Conservation (phyloP, 2,797 vertebrate species). For the Avahi laniger region DNA sequence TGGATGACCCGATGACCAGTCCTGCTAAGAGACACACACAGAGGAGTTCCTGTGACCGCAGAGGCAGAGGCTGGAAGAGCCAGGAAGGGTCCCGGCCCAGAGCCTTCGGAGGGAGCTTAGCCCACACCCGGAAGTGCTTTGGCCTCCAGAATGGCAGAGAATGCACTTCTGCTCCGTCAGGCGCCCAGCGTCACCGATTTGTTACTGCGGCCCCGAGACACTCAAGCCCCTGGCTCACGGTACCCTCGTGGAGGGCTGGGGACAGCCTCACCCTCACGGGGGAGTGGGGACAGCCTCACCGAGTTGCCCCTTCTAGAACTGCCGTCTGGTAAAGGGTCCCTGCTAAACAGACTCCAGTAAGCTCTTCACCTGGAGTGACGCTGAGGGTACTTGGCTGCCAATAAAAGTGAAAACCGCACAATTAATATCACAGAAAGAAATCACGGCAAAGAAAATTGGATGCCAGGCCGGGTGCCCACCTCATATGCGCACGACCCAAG, state of each 20-base stretch:
- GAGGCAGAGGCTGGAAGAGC: not conserved
- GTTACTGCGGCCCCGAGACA: not conserved
- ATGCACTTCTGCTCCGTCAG: not conserved
- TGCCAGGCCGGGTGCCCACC: not conserved
- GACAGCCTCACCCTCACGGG: not conserved
- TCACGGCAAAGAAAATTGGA: too few relatives aligned
- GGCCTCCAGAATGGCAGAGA: not conserved
- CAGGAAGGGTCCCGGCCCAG: not conserved
- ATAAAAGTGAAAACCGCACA: not conserved
- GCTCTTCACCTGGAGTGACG: not conserved
- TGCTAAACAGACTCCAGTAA: not conserved
- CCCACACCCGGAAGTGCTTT: not conserved
- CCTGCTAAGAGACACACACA: too few relatives aligned
- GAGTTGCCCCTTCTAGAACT: not conserved
- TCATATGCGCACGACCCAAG: fast-evolving
- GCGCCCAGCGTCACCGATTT: fast-evolving
- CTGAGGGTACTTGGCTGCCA: not conserved
- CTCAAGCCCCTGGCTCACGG: not conserved
- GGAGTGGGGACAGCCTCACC: not conserved
- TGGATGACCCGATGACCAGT: too few relatives aligned
- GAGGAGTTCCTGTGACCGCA: too few relatives aligned
- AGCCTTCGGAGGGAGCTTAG: not conserved
- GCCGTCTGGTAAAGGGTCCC: not conserved
- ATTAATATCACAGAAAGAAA: not conserved
- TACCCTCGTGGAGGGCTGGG: not conserved